These are phyloP conservation scores for Dunckerocampus dactyliophorus DNA, from an alignment of 2,113 vertebrate species.

Conservation along the genomic window DNA sequence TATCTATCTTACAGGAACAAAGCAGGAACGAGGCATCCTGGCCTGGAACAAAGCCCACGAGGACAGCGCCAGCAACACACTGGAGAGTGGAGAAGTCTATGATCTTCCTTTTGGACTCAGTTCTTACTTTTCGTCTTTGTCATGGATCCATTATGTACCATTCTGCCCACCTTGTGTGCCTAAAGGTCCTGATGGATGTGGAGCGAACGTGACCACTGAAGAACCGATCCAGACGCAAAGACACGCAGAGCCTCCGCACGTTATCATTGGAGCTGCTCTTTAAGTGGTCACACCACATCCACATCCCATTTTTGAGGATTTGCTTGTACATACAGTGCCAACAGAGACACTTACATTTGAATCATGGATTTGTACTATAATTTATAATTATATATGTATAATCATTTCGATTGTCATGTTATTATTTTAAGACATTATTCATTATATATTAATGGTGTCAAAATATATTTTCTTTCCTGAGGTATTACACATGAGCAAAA, in stretches of 20 bases:
- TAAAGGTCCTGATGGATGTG: neutral
- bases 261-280: slow-evolving; percentile 46
- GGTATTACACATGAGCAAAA: neutral
- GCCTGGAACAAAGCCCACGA: slow-evolving; percentile 79
- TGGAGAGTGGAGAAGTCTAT: slow-evolving; percentile 75
- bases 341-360: slow-evolving; percentile 40
- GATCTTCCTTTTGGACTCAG: slow-evolving; percentile 82
- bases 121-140: slow-evolving; percentile 60
- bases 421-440: no score
- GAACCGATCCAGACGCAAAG: slow-evolving; percentile 42
- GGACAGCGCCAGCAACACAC: slow-evolving; percentile 55
- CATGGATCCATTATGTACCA: slow-evolving; percentile 76
- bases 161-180: slow-evolving; percentile 75
- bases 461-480: neutral
- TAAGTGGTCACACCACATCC: slow-evolving; percentile 31
- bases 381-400: neutral
- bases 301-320: slow-evolving; percentile 8
- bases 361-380: slow-evolving; percentile 10
- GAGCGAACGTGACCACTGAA: slow-evolving; percentile 16
- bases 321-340: slow-evolving; percentile 2
- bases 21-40: slow-evolving; percentile 82
- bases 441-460: neutral
- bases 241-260: slow-evolving; percentile 44
- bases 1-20: slow-evolving; percentile 73
- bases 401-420: no score